A percentile compares a stretch with the other conserved stretches of the same genome.
phyloP scores from a whole-genome alignment of 2,797 vertebrate genomes.

The Chiloscyllium punctatum region DNA sequence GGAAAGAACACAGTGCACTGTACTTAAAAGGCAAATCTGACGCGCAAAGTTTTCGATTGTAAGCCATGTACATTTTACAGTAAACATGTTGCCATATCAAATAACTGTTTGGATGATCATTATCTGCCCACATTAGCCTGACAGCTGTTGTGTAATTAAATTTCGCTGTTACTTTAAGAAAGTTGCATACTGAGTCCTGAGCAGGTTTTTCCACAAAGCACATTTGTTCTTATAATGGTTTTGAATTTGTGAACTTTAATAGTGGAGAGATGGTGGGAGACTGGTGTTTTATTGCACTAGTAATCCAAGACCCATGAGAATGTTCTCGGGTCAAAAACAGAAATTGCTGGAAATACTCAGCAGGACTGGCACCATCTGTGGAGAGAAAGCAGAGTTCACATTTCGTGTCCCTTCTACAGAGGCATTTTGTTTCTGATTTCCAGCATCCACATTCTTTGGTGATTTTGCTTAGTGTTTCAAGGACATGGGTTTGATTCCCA shows the following conservation, averaged over 20 bases:
- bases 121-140: background rate
- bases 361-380: too few species aligned
- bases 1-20: background rate
- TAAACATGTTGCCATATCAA: background rate
- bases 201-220: background rate
- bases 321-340: too few species aligned
- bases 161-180: background rate
- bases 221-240: background rate
- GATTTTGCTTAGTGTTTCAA: too few species aligned
- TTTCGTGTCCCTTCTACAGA: too few species aligned
- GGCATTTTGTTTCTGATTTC: too few species aligned
- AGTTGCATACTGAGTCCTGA: background rate
- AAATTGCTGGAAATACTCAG: too few species aligned
- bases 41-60: background rate
- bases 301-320: too few species aligned
- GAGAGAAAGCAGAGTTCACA: too few species aligned
- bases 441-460: too few species aligned
- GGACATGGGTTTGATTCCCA: too few species aligned
- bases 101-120: background rate
- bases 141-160: background rate
- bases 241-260: background rate
- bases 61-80: background rate
- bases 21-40: background rate
- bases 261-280: background rate
- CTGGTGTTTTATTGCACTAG: too few species aligned